Evolutionary conservation across 2,888 invertebrate genomes (phyloP), one percentile per base, ranked within the genome.

Genomic region (Parapristionchus giblindavisi): DNA sequence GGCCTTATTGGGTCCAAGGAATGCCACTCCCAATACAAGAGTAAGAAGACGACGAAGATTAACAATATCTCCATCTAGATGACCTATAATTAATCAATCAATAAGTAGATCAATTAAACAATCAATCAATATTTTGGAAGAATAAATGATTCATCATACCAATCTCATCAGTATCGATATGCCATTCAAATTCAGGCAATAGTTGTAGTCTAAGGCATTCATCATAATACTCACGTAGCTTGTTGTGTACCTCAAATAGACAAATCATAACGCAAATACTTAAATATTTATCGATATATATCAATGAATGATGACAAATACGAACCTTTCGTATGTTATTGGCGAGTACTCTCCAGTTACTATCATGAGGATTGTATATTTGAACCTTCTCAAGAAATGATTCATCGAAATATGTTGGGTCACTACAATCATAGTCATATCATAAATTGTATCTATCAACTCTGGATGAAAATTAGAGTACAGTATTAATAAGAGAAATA

Each of bases 241-340:
- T 43, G 29, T 65, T 65, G 63, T 65, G 48, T 21, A 65, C 63
- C 63, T 65, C 21, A 2, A 65, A 65, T 43, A n/a, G 11, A n/a
- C 56, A 27, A 56, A 6, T 21, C 4, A 24, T 52, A 17, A 11
- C 21, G 5, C 21, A 52, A 5, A 52, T 52, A 8, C 6, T 27
- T 27, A 17, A 11, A 56, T 27, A 27, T 27, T 27, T n/a, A n/a
- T 29, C 27, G 3, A 11, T n/a, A n/a, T 21, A 27, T 5, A 56
- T 52, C 56, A 56, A 29, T 56, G 32, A 56, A 11, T 27, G 4
- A 56, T 4, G 4, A 11, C 27, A 8, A 3, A 56, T 27, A 4
- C 3, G n/a, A 63, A 43, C 63, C 43, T 65, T 65, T 43, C 63
- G 34, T n/a, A 65, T 40, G 21, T 1, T 29, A 43, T 24, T 65